These are phyloP conservation scores for Peromyscus attwateri DNA, from an alignment of 2,797 vertebrate species.

Conservation along the genomic window DNA sequence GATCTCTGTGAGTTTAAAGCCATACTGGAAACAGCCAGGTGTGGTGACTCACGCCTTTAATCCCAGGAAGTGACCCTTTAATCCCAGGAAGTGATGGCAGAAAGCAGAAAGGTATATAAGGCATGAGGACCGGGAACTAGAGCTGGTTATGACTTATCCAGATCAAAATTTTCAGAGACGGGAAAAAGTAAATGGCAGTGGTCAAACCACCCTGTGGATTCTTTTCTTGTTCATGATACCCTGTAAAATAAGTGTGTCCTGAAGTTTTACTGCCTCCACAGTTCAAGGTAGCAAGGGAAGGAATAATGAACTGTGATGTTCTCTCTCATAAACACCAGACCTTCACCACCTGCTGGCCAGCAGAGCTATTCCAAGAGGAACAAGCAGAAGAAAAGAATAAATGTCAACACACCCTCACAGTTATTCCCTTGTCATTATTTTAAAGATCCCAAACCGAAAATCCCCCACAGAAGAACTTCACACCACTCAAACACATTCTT, in stretches of 20 bases:
- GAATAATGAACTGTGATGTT: conserved; percentile 58
- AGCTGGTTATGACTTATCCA: neutral
- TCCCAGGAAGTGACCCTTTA: too few relatives aligned
- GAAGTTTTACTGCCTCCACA: conserved; percentile 57
- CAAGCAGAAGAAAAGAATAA: conserved; percentile 43
- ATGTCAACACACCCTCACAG: conserved; percentile 28
- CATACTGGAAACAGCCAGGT: too few relatives aligned
- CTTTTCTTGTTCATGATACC: neutral
- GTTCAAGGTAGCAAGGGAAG: conserved; percentile 57
- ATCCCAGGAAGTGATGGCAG: too few relatives aligned
- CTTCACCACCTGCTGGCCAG: neutral
- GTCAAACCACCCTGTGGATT: neutral
- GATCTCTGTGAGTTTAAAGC: too few relatives aligned
- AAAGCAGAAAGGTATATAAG: too few relatives aligned
- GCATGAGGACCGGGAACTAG: too few relatives aligned
- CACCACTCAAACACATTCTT: neutral
- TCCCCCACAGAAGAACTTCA: neutral
- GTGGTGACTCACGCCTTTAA: too few relatives aligned
- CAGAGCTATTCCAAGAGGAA: conserved; percentile 19
- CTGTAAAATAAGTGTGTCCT: neutral
- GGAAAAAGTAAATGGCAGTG: neutral
- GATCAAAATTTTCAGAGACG: neutral
- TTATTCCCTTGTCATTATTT: conserved; percentile 31
- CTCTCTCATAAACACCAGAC: neutral
- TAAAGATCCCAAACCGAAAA: neutral